Percentiles rank a stretch among this genome's conserved stretches.
These are phyloP conservation scores for Carollia perspicillata DNA, from an alignment of 2,113 vertebrate genomes.

Conservation along the genomic window DNA sequence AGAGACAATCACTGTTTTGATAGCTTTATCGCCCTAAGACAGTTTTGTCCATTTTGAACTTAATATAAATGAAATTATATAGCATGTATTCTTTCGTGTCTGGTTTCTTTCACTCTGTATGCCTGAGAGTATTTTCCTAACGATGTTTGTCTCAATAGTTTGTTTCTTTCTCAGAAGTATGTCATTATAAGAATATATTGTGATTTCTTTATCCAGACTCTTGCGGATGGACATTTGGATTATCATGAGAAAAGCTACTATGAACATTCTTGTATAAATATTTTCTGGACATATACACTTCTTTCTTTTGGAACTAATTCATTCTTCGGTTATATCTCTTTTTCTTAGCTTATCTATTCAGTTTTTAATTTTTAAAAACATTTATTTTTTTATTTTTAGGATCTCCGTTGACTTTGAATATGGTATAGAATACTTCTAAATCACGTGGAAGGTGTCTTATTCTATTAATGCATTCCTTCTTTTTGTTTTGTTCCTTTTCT, in stretches of 20 bases:
- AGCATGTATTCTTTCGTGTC: not conserved
- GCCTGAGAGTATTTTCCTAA: not conserved
- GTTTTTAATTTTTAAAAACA: not conserved
- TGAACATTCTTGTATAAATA: not conserved
- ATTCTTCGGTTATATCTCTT: not conserved
- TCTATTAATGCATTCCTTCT: not conserved
- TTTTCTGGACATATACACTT: not conserved
- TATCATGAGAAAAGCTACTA: not conserved
- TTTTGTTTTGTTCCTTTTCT: not conserved
- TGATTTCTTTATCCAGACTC: not conserved
- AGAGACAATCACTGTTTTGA: not conserved
- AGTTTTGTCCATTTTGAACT: not conserved
- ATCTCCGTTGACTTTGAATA: not conserved
- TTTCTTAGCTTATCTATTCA: not conserved
- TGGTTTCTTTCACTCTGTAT: not conserved
- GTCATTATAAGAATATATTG: not conserved
- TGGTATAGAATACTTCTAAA: not conserved
- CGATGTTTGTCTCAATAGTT: not conserved
- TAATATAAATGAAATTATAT: not conserved
- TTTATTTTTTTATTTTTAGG: not conserved
- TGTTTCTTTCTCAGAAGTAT: not conserved
- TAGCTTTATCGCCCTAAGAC: not conserved
- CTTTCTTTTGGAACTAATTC: not conserved
- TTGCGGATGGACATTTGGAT: not conserved
- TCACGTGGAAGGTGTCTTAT: not conserved